Percentiles rank a stretch among this genome's conserved stretches.
Conservation (phyloP, 2,888 invertebrate genomes). For the Desoria tigrina region DNA sequence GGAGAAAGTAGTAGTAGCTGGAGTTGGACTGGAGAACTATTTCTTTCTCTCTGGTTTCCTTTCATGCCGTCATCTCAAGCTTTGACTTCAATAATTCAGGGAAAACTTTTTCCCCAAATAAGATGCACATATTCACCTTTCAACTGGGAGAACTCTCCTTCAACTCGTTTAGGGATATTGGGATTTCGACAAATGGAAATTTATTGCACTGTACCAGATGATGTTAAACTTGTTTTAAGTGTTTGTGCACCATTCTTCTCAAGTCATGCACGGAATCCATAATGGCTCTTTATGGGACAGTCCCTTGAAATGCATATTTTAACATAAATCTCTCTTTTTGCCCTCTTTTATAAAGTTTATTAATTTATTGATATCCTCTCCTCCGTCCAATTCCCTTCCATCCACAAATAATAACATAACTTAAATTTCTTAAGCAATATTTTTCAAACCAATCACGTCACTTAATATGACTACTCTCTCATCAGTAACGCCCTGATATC, state of each 20-base stretch:
- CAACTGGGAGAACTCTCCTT: conserved; percentile 3
- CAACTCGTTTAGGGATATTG: conserved; percentile 11
- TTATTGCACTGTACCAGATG: conserved; percentile 11
- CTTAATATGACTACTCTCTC: too few species aligned
- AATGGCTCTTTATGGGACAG: conserved; percentile 1
- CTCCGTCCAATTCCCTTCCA: too few species aligned
- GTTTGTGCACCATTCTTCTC: conserved; percentile 4
- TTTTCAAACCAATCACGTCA: too few species aligned
- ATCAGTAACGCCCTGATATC: too few species aligned
- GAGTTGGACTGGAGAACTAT: not conserved
- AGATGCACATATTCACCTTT: conserved; percentile 12
- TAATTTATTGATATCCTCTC: conserved; percentile 1
- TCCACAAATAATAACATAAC: too few species aligned
- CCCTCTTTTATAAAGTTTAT: conserved; percentile 5
- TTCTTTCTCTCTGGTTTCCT: not conserved
- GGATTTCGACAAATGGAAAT: conserved; percentile 12
- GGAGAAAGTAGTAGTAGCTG: not conserved
- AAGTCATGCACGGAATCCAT: conserved; percentile 2
- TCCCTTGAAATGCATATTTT: conserved; percentile 1
- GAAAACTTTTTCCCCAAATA: conserved; percentile 2
- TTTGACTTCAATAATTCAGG: conserved; percentile 5
- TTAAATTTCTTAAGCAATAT: too few species aligned
- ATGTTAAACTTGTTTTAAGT: conserved; percentile 10
- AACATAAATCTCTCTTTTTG: conserved; percentile 1
- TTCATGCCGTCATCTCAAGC: too few species aligned